Percentiles rank a stretch among this genome's conserved stretches.
Evolutionary conservation across 2,888 invertebrate genomes (phyloP).

Genomic region (Caenorhabditis angaria): DNA sequence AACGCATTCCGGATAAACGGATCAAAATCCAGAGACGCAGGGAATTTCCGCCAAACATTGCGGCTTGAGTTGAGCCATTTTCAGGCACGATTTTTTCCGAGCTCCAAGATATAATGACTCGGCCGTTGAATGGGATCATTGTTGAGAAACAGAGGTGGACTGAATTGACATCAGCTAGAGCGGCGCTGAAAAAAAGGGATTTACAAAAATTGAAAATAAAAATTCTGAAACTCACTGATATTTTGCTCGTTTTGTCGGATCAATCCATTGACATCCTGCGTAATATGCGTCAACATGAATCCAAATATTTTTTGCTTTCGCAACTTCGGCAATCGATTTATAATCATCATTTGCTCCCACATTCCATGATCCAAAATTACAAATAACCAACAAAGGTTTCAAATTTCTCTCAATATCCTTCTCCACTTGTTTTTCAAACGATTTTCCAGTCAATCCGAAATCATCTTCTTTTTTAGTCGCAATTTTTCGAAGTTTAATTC

Average conservation of each 20-base stretch:
- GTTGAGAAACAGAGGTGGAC: conserved; percentile 25
- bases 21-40: conserved; percentile 37
- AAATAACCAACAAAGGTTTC: conserved; percentile 28
- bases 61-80: conserved; percentile 7
- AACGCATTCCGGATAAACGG: conserved; percentile 33
- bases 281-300: conserved; percentile 36
- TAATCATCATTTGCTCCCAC: conserved; percentile 34
- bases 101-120: conserved; percentile 26
- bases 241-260: conserved; percentile 14
- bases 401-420: conserved; percentile 29
- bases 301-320: conserved; percentile 18
- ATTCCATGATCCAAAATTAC: conserved; percentile 30
- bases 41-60: conserved; percentile 19
- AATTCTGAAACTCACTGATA: conserved; percentile 24
- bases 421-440: conserved; percentile 32
- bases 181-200: conserved; percentile 17
- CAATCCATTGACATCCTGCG: conserved; percentile 41
- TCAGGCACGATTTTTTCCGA: background rate
- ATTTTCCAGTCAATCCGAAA: conserved; percentile 21
- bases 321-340: conserved; percentile 20
- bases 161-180: conserved; percentile 18
- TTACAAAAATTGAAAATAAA: background rate
- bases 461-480: conserved; percentile 20
- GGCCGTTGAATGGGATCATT: conserved; percentile 30
- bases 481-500: conserved; percentile 29